Conservation (phyloP, 1,140 invertebrate species). For the Palaemon carinicauda region DNA sequence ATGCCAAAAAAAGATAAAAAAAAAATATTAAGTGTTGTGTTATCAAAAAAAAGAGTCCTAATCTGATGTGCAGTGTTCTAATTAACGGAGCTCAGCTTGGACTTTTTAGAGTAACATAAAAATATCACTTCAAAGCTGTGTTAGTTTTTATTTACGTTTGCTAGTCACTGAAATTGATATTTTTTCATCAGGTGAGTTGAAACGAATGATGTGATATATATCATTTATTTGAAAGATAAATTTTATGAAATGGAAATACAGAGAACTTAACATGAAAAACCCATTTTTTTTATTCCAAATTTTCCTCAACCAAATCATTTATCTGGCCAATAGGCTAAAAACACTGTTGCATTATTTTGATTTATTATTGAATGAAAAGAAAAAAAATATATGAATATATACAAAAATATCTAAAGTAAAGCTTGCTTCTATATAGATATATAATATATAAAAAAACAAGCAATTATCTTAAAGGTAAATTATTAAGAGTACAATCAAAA, state of each 20-base stretch:
- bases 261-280: slow-evolving; percentile 24
- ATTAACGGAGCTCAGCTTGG: slow-evolving; percentile 24
- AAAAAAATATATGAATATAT: background rate
- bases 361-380: background rate
- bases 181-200: slow-evolving; percentile 54
- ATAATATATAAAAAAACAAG: background rate
- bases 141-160: slow-evolving; percentile 46
- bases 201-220: slow-evolving; percentile 53
- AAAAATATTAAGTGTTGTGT: background rate
- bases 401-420: too few species aligned
- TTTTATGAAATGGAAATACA: slow-evolving; percentile 54
- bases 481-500: too few species aligned
- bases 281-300: slow-evolving; percentile 7
- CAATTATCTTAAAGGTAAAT: background rate
- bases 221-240: slow-evolving; percentile 54
- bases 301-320: background rate
- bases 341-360: background rate
- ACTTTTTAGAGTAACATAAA: background rate
- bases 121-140: slow-evolving; percentile 38
- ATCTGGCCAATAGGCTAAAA: background rate
- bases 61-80: background rate
- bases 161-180: slow-evolving; percentile 51
- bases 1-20: background rate
- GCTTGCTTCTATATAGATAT: background rate
- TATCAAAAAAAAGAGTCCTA: background rate